Base-by-base conservation (phyloP, 1,140 invertebrate species). In the Popillia japonica region DNA sequence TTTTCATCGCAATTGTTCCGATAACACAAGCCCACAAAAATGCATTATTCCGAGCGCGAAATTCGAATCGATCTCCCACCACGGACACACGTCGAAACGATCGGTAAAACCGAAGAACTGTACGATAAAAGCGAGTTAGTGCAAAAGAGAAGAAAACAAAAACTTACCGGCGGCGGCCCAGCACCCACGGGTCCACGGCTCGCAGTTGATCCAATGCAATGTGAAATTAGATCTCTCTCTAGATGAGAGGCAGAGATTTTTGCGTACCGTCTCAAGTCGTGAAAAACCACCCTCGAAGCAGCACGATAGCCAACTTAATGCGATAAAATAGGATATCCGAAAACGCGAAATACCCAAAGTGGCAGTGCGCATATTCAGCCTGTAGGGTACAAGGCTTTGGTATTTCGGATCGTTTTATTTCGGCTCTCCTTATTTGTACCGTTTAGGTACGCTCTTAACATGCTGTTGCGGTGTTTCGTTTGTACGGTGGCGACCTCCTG, bases 291-390 rank as follows among this genome's bases (percentile, higher is more conserved):
- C 84, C 82, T 84, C 77, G 79, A 72, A 84, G 83, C 79, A 85
- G 79, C 83, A 85, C 84, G 84, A 78, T 82, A 80, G 84, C 84
- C 83, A 85, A 85, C 84, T 85, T 85, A 85, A 84, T 84, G 84
- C 77, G 79, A 82, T 78, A 74, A 85, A 84, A 84, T 83, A 83
- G 78, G 68, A 20, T 40, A 34, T 80, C 82, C 80, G 82, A 84
- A 81, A 84, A 85, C 82, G 81, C 82, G 84, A 85, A 82, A 84
- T 81, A 78, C 79, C 82, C 80, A 82, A 79, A 79, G 72, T 22
- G 40, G 73, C 41, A 79, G 59, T 80, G 83, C 84, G 84, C 84
- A 84, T 84, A 84, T 82, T 83, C 81, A 78, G 61, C 73, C 14
- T 8, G 59, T 10, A 14, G 11, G 72, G 40, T 64, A 75, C 78